Evolutionary conservation across 2,888 invertebrate genomes (phyloP), one percentile per base, ranked within the genome.

Genomic region (Protophormia terraenovae): DNA sequence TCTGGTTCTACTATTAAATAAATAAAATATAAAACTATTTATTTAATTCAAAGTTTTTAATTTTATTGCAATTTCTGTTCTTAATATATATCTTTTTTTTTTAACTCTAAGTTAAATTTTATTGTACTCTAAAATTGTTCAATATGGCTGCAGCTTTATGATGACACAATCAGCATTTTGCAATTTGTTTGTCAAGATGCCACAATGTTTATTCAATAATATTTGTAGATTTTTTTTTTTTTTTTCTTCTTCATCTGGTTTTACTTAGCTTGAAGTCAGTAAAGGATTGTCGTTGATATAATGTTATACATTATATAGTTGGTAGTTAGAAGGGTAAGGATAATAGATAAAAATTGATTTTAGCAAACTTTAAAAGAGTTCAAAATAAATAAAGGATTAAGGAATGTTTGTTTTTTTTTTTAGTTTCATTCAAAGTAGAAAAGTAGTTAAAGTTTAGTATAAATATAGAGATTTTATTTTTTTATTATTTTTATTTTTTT

Each of bases 131-230:
- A 22, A 38, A 64, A 24, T 6, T 24, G 7, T 64, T 35, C 38
- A 64, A 64, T 64, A 64, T 64, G 35, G 22, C 22, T 24, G 22
- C 6, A 38, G 22, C 41, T 64, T 64, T 64, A 38, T 41, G 24
- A 64, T 38, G 62, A 38, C 38, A 64, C 62, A 64, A 64, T 64
- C 62, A 38, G n/a, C 38, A 64, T 64, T 64, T 64, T 64, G 41
- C 62, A 64, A 64, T 64, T 41, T 41, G 24, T 41, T 64, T 64
- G 62, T 24, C 38, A 35, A 64, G n/a, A 24, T 38, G 62, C n/a
- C 62, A 64, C 62, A 41, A 64, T 64, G 38, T 41, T 41, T 64
- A 41, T 64, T 64, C 22, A 64, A 41, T 38, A 24, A 24, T 64
- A 64, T 38, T 38, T 24, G 14, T 22, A 22, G 45, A 45, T 53